Conservation (phyloP, 2,888 invertebrate species). For the Chydorus sphaericus region DNA sequence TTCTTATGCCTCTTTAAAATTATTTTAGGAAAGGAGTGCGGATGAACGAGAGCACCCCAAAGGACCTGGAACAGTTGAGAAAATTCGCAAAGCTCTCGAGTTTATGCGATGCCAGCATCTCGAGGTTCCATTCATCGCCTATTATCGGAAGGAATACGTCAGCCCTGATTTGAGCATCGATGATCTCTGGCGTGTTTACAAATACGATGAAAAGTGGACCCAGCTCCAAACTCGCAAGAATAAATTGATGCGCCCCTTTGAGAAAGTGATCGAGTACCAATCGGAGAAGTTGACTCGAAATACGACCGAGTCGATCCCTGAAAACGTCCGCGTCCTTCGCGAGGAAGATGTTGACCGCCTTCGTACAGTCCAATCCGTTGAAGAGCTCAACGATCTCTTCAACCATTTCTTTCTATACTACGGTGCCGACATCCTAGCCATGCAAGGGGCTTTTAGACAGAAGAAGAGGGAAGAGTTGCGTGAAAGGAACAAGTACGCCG, state of each 20-base stretch:
- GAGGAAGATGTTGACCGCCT: conserved; percentile 33
- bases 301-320: conserved; percentile 68
- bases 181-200: conserved; percentile 94
- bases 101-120: conserved; percentile 90
- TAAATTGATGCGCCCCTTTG: conserved; percentile 62
- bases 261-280: conserved; percentile 85
- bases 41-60: conserved; percentile 8
- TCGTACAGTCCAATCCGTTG: conserved; percentile 61
- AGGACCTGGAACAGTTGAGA: conserved; percentile 46
- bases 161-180: conserved; percentile 85
- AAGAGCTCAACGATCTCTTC: conserved; percentile 85
- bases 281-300: conserved; percentile 63
- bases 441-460: conserved; percentile 56
- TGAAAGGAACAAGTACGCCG: conserved; percentile 38
- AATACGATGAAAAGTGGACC: conserved; percentile 89
- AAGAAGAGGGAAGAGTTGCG: conserved; percentile 38
- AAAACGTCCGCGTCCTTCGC: conserved; percentile 61
- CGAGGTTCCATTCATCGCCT: conserved; percentile 96
- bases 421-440: conserved; percentile 61
- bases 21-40: conserved; percentile 22
- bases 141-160: conserved; percentile 95
- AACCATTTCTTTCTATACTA: conserved; percentile 88
- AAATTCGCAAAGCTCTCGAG: conserved; percentile 84
- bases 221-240: conserved; percentile 71
- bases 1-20: neutral